Evolutionary conservation across 30 jellyfish, hydroid and myxozoan species (phyloP).

Genomic region (Cassiopea andromeda): DNA sequence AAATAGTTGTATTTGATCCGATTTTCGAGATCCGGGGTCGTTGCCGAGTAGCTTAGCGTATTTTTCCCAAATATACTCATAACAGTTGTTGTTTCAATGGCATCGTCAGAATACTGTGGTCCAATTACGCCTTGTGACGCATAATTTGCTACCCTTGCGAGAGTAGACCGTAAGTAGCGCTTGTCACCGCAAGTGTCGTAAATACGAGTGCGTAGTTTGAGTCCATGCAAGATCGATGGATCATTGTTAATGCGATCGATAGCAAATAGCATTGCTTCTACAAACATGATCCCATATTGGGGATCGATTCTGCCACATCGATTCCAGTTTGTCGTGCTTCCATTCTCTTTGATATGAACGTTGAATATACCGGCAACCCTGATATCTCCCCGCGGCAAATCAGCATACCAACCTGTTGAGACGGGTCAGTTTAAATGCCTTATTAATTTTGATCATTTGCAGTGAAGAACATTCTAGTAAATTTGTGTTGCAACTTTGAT

Average conservation of each 20-base stretch:
- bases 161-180: conserved; percentile 28
- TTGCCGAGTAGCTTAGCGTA: conserved; percentile 72
- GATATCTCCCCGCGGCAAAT: conserved; percentile 31
- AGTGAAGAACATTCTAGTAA: no score
- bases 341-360: conserved; percentile 49
- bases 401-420: conserved; percentile 3
- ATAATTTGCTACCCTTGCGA: conserved; percentile 16
- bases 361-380: conserved; percentile 59
- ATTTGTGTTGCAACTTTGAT: no score
- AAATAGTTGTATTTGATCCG: conserved; percentile 45
- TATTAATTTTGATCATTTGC: no score
- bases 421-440: background rate
- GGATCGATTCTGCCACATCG: conserved; percentile 70
- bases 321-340: background rate
- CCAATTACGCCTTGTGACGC: conserved; percentile 68
- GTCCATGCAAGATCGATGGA: conserved; percentile 32
- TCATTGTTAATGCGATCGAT: conserved; percentile 63
- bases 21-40: conserved; percentile 71
- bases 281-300: conserved; percentile 79
- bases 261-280: conserved; percentile 87
- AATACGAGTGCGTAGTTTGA: conserved; percentile 49
- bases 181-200: conserved; percentile 81
- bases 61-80: conserved; percentile 66
- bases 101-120: conserved; percentile 81
- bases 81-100: conserved; percentile 61